Base-by-base conservation (phyloP, 1,140 invertebrate species). In the Aphaenogaster rudis region DNA sequence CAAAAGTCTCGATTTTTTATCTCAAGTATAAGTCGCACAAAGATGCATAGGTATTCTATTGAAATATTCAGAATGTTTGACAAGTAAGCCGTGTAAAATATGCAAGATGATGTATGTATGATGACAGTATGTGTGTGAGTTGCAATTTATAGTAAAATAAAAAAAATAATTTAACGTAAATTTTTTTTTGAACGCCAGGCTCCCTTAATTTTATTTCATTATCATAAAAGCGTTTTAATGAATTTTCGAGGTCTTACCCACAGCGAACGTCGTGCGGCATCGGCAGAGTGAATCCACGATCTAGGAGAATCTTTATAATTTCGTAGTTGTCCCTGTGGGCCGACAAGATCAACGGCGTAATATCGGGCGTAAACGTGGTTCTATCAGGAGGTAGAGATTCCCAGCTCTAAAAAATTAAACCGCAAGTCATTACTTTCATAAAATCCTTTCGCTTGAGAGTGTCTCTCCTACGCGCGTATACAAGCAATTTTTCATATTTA, bases 321-420 rank as follows among this genome's bases (percentile, higher is more conserved):
- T 99, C 99, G 95, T 99, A 99, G 96, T 99, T 99, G 96, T 99
- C 99, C 84, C 98, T 96, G 95, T 99, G 99, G 21, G 99, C 98
- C 2, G 99, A 98, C 90, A 99, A 96, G 90, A 99, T 99, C 78
- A 99, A 96, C 5, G 99, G 99, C 0, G 99, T 99, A 90, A 99
- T 99, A 94, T 99, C 99, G 0, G 98, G 98, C 0, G 99, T 99
- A 95, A 99, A 99, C 0, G 98, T 98, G 13, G 98, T 98, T 11
- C 98, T 98, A 93, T 99, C 98, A 50, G 97, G 97, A 50, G 98
- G 97, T 39, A 98, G 95, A 21, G 98, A 98, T 96, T 99, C 98
- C 98, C 98, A 99, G 93, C 98, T 98, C 98, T 99, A 95, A 21
- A 93, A 93, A 88, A 94, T 69, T 39, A 48, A 87, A 84, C 42